These are phyloP conservation scores for Alviniconcha marisindica DNA, from an alignment of 1,140 invertebrate genomes.

Conservation along the genomic window DNA sequence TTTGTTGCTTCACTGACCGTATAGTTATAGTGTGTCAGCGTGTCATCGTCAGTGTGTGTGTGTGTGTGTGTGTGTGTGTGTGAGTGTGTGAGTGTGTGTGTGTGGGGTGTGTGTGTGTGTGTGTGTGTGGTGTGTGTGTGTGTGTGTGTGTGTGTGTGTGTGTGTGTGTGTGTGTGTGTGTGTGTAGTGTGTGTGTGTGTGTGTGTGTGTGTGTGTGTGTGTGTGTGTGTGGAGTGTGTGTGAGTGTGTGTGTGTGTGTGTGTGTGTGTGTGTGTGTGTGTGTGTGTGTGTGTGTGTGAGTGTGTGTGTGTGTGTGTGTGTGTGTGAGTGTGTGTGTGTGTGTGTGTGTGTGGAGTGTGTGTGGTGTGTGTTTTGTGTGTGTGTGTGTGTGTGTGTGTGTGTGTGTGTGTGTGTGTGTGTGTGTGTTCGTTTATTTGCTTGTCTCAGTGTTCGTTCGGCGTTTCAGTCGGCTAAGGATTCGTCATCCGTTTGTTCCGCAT, in stretches of 20 bases:
- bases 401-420: no score
- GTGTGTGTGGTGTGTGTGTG: no score
- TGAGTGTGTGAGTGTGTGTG: no score
- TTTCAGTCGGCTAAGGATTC: neutral
- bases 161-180: neutral
- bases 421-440: neutral
- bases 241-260: conserved; percentile 13
- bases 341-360: no score
- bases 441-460: neutral
- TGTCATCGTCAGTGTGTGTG: neutral
- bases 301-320: neutral
- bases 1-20: no score
- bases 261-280: neutral
- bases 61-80: neutral
- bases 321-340: neutral
- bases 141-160: conserved; percentile 15
- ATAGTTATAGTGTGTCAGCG: neutral
- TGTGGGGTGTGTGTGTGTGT: neutral
- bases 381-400: no score
- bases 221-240: no score
- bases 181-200: no score
- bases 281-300: conserved; percentile 17
- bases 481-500: neutral
- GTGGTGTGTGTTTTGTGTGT: neutral
- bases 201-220: no score